Conservation (phyloP, 2,797 vertebrate species). For the Sebastes minor region DNA sequence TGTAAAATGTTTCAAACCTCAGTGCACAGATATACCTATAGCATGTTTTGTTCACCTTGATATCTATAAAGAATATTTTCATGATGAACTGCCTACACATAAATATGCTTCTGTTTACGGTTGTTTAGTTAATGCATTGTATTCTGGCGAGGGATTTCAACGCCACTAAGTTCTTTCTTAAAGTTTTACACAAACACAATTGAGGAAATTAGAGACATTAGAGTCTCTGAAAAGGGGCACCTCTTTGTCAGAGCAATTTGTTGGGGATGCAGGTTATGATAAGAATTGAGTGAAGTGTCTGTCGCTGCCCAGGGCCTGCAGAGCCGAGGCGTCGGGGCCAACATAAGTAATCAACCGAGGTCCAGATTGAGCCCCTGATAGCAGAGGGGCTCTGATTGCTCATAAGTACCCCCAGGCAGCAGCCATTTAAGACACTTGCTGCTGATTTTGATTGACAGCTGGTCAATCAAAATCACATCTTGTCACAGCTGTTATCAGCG, state of each 20-base stretch:
- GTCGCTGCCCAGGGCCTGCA: slow-evolving; percentile 33
- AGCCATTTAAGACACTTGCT: slow-evolving; percentile 47
- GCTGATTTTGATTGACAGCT: slow-evolving; percentile 76
- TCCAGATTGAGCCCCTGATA: slow-evolving; percentile 74
- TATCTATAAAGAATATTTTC: neutral
- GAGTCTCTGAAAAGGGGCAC: slow-evolving; percentile 56
- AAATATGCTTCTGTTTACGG: neutral
- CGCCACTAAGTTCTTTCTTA: too few species aligned
- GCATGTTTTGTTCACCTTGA: neutral
- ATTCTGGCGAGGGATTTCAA: neutral
- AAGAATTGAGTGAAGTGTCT: slow-evolving; percentile 68
- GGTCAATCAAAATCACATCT: slow-evolving; percentile 55
- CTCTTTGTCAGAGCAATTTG: slow-evolving; percentile 73
- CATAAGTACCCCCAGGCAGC: slow-evolving; percentile 56
- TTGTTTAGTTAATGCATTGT: neutral
- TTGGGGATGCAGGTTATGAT: slow-evolving; percentile 77
- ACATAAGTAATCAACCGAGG: slow-evolving; percentile 68
- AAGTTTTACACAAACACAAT: neutral
- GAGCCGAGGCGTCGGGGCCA: slow-evolving; percentile 38
- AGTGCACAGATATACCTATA: neutral
- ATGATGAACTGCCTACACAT: neutral
- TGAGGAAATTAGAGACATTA: neutral
- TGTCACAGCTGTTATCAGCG: slow-evolving; percentile 16
- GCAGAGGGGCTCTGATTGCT: slow-evolving; percentile 72
- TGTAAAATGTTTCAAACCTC: slow-evolving; percentile 6